These are phyloP conservation scores for Nemoura dubitans DNA, from an alignment of 2,888 invertebrate genomes.

Conservation along the genomic window DNA sequence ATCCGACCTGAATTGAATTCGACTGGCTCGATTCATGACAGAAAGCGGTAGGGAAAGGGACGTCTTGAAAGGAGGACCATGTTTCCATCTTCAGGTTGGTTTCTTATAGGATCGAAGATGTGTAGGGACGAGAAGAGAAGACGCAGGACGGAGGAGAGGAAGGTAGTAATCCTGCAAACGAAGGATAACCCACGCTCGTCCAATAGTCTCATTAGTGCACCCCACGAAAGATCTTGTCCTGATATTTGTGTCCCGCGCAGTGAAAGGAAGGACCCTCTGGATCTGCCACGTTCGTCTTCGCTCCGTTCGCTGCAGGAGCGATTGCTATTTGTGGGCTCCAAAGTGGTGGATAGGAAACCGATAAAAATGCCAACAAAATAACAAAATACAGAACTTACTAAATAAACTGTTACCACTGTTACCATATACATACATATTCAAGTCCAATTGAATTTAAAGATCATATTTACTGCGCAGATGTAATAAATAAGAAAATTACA, in stretches of 20 bases:
- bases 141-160: neutral
- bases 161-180: neutral
- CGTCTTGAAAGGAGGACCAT: neutral
- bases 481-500: too few relatives aligned
- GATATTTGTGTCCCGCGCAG: neutral
- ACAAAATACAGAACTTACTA: neutral
- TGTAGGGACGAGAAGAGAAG: neutral
- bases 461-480: too few relatives aligned
- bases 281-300: neutral
- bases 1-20: conserved; percentile 22
- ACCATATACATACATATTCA: too few relatives aligned
- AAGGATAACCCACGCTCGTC: neutral
- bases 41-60: neutral
- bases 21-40: neutral
- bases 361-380: neutral
- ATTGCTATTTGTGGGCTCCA: neutral
- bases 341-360: neutral
- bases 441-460: too few relatives aligned
- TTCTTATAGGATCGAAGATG: neutral
- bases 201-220: conserved; percentile 14
- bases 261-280: neutral
- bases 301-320: neutral
- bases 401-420: too few relatives aligned
- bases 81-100: neutral
- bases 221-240: neutral